A percentile compares a stretch with the other conserved stretches of the same genome.
phyloP scores from a whole-genome alignment of 2,797 vertebrate species.

The Morus bassanus region DNA sequence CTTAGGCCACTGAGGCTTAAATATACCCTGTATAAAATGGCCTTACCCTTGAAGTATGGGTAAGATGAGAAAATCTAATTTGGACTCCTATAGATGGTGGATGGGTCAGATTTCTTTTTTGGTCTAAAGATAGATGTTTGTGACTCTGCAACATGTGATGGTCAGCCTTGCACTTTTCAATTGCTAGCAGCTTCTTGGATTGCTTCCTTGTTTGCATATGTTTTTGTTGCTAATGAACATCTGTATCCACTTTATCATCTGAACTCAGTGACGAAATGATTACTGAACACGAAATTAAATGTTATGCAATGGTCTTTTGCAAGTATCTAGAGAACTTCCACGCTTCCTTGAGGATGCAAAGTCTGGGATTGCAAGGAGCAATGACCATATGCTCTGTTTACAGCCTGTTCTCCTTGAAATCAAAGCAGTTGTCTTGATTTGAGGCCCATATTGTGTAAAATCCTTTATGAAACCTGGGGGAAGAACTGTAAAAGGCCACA shows the following conservation, averaged over 20 bases:
- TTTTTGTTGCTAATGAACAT: conserved; percentile 45
- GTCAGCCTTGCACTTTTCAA: background rate
- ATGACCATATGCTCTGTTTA: background rate
- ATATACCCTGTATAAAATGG: background rate
- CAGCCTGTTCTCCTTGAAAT: background rate
- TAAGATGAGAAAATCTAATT: background rate
- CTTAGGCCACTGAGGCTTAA: background rate
- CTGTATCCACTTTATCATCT: conserved; percentile 21
- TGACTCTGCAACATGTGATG: background rate
- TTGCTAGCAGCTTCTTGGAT: conserved; percentile 17
- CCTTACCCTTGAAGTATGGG: background rate
- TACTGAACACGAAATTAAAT: background rate
- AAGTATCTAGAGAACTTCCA: conserved; percentile 17
- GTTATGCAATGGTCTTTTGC: conserved; percentile 25
- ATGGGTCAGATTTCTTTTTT: background rate
- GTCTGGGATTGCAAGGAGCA: background rate
- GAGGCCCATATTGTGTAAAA: background rate
- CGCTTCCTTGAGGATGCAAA: background rate
- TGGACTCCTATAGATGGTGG: background rate
- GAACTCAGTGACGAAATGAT: background rate
- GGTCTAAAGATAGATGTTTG: background rate
- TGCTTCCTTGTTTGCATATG: background rate
- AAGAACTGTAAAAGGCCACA: background rate
- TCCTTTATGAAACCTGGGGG: background rate
- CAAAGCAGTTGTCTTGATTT: background rate